These are phyloP conservation scores for Tachina fera DNA, from an alignment of 2,888 invertebrate genomes.

Conservation along the genomic window DNA sequence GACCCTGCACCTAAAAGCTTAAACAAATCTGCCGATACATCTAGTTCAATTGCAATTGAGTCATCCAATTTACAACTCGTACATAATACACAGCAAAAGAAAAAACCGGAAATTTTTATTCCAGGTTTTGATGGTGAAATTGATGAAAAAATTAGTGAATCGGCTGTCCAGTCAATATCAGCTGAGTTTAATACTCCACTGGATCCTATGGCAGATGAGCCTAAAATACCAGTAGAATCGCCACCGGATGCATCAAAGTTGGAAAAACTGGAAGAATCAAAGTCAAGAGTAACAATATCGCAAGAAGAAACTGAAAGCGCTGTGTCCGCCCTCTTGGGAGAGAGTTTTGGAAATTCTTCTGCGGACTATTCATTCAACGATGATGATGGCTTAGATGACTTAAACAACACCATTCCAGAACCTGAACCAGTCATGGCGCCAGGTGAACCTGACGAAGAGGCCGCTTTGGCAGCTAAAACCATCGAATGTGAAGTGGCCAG, in stretches of 20 bases:
- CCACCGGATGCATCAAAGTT: conserved; percentile 83
- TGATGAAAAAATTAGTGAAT: conserved; percentile 89
- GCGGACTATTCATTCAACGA: conserved; percentile 84
- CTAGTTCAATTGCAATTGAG: conserved; percentile 55
- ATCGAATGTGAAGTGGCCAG: conserved; percentile 75
- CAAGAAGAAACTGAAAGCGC: conserved; percentile 97
- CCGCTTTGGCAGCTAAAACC: conserved; percentile 84
- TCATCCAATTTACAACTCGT: conserved; percentile 73
- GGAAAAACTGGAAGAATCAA: conserved; percentile 87
- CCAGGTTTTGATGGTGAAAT: conserved; percentile 88
- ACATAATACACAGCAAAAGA: conserved; percentile 80
- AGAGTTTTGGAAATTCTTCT: conserved; percentile 89
- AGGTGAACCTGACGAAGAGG: conserved; percentile 82
- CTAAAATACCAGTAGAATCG: conserved; percentile 82
- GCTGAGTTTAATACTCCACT: conserved; percentile 84
- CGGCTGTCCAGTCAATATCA: conserved; percentile 91
- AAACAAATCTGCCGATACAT: conserved; percentile 55
- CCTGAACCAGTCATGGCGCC: conserved; percentile 83
- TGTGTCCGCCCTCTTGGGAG: conserved; percentile 93
- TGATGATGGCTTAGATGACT: conserved; percentile 77
- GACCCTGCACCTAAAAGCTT: conserved; percentile 19
- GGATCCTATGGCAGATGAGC: conserved; percentile 80
- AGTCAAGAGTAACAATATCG: conserved; percentile 90
- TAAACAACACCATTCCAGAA: conserved; percentile 77
- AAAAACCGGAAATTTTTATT: conserved; percentile 86